Percentiles rank a stretch among this genome's conserved stretches.
phyloP scores from a whole-genome alignment of 2,888 invertebrate species.

The Diarsia dahlii region DNA sequence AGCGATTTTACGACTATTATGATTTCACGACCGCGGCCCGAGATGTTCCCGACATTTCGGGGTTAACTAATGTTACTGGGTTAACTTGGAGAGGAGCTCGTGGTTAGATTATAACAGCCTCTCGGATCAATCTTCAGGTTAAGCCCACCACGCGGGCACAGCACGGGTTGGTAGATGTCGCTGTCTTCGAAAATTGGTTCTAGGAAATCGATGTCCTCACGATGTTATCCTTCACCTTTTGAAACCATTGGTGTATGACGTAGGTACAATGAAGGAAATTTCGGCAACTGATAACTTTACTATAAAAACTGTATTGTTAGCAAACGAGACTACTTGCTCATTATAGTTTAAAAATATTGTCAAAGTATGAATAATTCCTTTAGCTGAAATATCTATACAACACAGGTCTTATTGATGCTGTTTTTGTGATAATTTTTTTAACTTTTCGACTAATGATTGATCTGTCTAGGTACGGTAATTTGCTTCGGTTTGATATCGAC shows the following conservation, averaged over 20 bases:
- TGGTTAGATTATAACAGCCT: too few relatives aligned
- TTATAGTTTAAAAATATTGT: neutral
- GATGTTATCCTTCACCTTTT: too few relatives aligned
- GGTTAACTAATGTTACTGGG: conserved; percentile 20
- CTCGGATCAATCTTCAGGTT: too few relatives aligned
- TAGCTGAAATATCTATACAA: neutral
- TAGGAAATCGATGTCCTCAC: too few relatives aligned
- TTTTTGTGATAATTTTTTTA: conserved; percentile 25
- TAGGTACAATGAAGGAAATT: neutral
- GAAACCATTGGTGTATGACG: too few relatives aligned
- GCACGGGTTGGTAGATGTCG: too few relatives aligned
- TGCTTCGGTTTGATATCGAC: conserved; percentile 15
- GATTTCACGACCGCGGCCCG: conserved; percentile 52
- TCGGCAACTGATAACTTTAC: neutral
- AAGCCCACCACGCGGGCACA: too few relatives aligned
- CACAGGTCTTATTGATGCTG: neutral
- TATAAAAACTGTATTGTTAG: neutral
- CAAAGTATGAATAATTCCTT: neutral
- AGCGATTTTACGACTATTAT: conserved; percentile 74
- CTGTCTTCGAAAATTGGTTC: too few relatives aligned
- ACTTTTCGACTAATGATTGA: conserved; percentile 21
- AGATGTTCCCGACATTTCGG: conserved; percentile 37
- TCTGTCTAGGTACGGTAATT: conserved; percentile 24
- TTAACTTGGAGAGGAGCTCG: too few relatives aligned
- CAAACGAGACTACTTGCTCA: neutral